phyloP scores from a whole-genome alignment of 2,888 invertebrate species.

The Exephanes ischioxanthus region DNA sequence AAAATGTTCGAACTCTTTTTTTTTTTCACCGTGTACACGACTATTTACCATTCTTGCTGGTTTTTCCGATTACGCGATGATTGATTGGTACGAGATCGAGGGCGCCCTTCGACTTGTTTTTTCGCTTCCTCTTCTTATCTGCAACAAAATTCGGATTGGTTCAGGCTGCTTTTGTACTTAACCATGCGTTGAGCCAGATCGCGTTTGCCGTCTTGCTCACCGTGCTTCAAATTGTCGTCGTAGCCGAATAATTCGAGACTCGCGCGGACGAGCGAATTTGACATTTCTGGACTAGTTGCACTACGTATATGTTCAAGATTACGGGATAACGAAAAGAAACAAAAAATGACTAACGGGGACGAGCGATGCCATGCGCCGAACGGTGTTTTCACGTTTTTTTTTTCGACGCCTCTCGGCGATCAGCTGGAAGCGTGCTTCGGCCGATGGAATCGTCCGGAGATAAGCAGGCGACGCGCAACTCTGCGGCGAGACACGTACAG shows the following conservation, averaged over 20 bases:
- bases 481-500: background rate
- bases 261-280: slow-evolving; percentile 86
- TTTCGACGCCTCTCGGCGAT: background rate
- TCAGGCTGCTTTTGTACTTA: too few relatives aligned
- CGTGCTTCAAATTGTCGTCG: slow-evolving; percentile 75
- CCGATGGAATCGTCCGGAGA: background rate
- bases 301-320: background rate
- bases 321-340: background rate
- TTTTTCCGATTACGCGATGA: slow-evolving; percentile 76
- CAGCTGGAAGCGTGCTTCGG: slow-evolving; percentile 2
- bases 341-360: background rate
- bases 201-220: slow-evolving; percentile 57
- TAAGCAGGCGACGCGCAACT: background rate
- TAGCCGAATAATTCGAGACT: slow-evolving; percentile 87
- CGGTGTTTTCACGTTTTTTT: background rate
- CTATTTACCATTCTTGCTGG: slow-evolving; percentile 78
- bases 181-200: too few relatives aligned
- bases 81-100: slow-evolving; percentile 81
- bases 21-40: background rate
- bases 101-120: slow-evolving; percentile 79
- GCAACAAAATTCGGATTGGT: slow-evolving; percentile 34
- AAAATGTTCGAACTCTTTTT: too few relatives aligned
- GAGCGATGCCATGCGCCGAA: background rate
- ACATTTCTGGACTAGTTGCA: slow-evolving; percentile 84
- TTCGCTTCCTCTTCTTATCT: slow-evolving; percentile 83